Conservation (phyloP, 2,888 invertebrate genomes). For the Ormyrus rosae region DNA sequence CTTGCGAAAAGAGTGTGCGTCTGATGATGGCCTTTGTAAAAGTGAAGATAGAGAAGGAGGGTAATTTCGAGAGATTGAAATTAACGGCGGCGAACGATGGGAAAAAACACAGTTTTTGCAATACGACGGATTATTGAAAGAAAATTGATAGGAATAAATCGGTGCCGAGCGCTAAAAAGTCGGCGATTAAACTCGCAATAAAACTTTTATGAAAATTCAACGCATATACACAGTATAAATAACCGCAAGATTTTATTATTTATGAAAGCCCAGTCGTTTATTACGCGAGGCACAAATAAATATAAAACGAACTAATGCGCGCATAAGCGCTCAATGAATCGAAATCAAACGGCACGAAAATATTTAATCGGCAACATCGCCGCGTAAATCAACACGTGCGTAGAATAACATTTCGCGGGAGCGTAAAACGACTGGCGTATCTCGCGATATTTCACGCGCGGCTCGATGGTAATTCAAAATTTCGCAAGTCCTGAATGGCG, state of each 20-base stretch:
- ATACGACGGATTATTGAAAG: not conserved
- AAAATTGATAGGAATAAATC: not conserved
- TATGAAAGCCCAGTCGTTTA: no score
- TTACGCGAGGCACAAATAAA: not conserved
- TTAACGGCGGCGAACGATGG: not conserved
- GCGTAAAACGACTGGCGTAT: no score
- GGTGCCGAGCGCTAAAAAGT: not conserved
- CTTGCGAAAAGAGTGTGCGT: no score
- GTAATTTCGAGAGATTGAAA: not conserved
- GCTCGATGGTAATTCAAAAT: no score
- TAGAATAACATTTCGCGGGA: no score
- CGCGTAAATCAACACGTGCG: constrained; percentile 31
- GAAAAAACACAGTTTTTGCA: not conserved
- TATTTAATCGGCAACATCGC: constrained; percentile 7
- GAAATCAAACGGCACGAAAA: not conserved
- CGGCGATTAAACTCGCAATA: constrained; percentile 8
- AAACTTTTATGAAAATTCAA: constrained; percentile 20
- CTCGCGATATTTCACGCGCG: no score
- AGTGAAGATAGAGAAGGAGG: no score
- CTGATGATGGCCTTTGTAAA: no score
- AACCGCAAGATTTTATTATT: no score
- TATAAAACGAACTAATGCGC: not conserved
- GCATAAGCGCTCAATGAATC: constrained; percentile 12
- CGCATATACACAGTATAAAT: no score
- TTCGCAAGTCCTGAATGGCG: no score